Base-by-base conservation (phyloP, 2,797 vertebrate genomes). In the Tolypeutes matacus region DNA sequence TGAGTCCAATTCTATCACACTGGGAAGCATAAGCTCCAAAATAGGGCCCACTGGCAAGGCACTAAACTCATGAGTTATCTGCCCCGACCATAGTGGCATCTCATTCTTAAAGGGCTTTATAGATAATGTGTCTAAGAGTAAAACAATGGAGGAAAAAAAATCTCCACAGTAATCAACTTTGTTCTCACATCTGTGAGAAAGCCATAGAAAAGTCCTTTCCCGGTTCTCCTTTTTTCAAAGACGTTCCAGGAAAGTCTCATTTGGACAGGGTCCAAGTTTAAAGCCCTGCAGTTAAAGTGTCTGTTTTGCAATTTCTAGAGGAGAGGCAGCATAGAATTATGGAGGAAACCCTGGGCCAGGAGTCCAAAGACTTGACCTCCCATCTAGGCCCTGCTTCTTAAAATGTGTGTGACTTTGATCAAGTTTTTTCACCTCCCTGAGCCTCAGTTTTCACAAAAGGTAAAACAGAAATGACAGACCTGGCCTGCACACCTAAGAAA, bases 381-480 rank as follows among this genome's bases (percentile, higher is more conserved):
- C 10, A 2, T 75, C 51, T 73, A 80, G 73, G 39, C 65, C 27
- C 86, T 72, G n/a, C 78, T 84, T 4, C 72, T 64, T 87, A 46
- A 18, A n/a, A 18, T 36, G 3, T 89, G 20, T 65, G 31, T 81
- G 69, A 85, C 75, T 95, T 95, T 67, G 51, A 82, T 70, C 21
- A 89, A 78, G n/a, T 75, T 31, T 89, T n/a, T 56, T 42, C 39
- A 3, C 58, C 14, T 84, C 76, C 86, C 86, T 73, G 76, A 92
- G 90, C n/a, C 65, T 95, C 77, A 39, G n/a, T 86, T 94, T 93
- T 67, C 23, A 20, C 58, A 73, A 87, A 87, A 83, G 75, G 60
- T 92, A 90, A 85, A 56, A 60, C 64, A 76, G 46, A 10, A 78
- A 70, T 76, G 84, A 84, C 60, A 31, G 29, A 46, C 75, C 39